Conservation (phyloP, 2,113 vertebrate species). For the human (Homo sapiens) region GRCh38 chr9:113278001-113278500, state of each 20-base stretch:
- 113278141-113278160: not conserved
- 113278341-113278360: not conserved
- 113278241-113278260: not conserved
- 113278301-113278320: not conserved
- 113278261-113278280: not conserved
- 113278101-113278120: not conserved
- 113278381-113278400: not conserved
- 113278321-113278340: not conserved
- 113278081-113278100: slow-evolving; percentile 9
- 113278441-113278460: slow-evolving; percentile 6
- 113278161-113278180: not conserved
- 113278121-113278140: not conserved
- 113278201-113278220: not conserved
- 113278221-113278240: not conserved
- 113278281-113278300: not conserved
- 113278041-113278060: not conserved
- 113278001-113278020: not conserved
- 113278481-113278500: not conserved
- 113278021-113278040: not conserved
- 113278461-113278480: not conserved
- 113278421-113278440: slow-evolving; percentile 10
- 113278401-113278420: not conserved
- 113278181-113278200: not conserved
- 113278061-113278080: not conserved
- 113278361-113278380: not conserved